These are phyloP conservation scores for Ceratosolen solmsi DNA, from an alignment of 1,140 invertebrate genomes.

Conservation along the genomic window DNA sequence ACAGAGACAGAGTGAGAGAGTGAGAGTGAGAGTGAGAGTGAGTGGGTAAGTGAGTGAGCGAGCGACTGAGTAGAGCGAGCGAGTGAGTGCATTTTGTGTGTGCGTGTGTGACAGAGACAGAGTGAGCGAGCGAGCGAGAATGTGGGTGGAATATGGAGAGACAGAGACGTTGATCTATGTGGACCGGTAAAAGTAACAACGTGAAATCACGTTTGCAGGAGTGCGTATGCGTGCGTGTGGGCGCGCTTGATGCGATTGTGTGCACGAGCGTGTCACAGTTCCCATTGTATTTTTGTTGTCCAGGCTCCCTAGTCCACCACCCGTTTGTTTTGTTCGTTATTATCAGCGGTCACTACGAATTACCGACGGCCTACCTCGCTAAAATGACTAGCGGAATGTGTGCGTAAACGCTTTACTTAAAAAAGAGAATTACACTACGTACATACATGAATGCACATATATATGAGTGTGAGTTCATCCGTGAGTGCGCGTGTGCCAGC, in stretches of 20 bases:
- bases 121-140: background rate
- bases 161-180: background rate
- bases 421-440: background rate
- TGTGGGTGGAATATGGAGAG: background rate
- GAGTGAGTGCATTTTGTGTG: background rate
- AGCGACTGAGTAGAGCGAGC: too few relatives aligned
- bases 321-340: background rate
- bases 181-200: slow-evolving; percentile 17
- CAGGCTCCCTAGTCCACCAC: background rate
- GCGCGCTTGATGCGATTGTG: too few relatives aligned
- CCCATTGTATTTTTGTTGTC: background rate
- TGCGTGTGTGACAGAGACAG: background rate
- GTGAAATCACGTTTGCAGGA: background rate
- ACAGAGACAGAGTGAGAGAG: too few relatives aligned
- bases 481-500: too few relatives aligned
- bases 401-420: slow-evolving; percentile 29
- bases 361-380: slow-evolving; percentile 65
- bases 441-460: background rate
- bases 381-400: slow-evolving; percentile 55
- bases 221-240: background rate
- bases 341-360: background rate
- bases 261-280: background rate
- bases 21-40: too few relatives aligned
- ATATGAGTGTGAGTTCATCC: too few relatives aligned
- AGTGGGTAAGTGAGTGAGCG: too few relatives aligned